A percentile compares a stretch with the other conserved stretches of the same genome.
Conservation (phyloP, 2,113 vertebrate genomes). For the Mohoua ochrocephala region DNA sequence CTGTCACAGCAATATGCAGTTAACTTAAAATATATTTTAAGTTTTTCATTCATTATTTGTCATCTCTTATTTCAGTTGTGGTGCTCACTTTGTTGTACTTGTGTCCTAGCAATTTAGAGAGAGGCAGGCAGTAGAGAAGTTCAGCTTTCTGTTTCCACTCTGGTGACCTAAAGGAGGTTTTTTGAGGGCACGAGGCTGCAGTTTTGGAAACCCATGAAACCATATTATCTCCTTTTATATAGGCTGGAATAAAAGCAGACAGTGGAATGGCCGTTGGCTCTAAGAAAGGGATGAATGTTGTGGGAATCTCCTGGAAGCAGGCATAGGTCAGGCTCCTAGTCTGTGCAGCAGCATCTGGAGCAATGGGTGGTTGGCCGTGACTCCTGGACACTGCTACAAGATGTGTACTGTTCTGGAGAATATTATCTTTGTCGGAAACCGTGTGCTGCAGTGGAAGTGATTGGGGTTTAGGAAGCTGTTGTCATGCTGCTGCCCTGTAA, state of each 20-base stretch:
- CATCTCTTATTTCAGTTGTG: neutral
- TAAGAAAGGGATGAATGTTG: neutral
- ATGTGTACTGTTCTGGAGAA: neutral
- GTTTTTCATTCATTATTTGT: neutral
- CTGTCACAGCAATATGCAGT: neutral
- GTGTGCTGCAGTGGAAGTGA: neutral
- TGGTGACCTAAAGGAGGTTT: neutral
- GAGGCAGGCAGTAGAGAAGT: neutral
- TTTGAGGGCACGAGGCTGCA: neutral
- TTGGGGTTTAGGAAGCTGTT: neutral
- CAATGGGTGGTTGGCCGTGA: neutral
- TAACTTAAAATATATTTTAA: neutral
- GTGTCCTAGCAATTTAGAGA: neutral
- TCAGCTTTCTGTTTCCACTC: neutral
- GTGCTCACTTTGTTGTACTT: neutral
- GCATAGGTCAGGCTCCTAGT: accelerated
- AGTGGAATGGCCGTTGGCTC: neutral
- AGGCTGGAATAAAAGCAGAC: neutral
- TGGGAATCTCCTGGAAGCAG: neutral
- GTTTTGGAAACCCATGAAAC: neutral
- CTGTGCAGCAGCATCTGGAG: neutral
- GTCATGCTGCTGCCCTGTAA: neutral
- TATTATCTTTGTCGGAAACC: neutral
- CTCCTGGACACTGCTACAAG: neutral
- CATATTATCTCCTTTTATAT: neutral